These are phyloP conservation scores for Philantomba maxwellii DNA, from an alignment of 2,113 vertebrate genomes.

Conservation along the genomic window DNA sequence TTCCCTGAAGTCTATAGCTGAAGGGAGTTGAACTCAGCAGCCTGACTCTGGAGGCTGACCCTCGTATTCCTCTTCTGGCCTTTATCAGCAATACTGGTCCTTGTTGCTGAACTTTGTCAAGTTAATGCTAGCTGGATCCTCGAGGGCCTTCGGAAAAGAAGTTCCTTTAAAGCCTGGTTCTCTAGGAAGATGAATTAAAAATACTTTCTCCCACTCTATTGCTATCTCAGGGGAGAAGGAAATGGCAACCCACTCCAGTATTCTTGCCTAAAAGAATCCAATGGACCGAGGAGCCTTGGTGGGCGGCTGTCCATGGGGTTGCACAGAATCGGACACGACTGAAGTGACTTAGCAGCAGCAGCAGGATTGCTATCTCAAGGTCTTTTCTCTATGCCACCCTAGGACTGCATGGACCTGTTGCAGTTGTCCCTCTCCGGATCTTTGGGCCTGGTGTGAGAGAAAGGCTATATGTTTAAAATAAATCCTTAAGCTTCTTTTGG, in stretches of 20 bases:
- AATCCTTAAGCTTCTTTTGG: background rate
- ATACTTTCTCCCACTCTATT: background rate
- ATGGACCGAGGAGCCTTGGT: background rate
- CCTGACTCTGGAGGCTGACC: background rate
- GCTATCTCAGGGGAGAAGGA: background rate
- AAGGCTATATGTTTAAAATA: background rate
- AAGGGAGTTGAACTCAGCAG: background rate
- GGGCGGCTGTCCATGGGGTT: background rate
- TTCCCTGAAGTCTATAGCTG: background rate
- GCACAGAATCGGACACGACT: background rate
- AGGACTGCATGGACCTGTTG: background rate
- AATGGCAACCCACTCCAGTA: background rate
- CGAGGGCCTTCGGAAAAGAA: background rate
- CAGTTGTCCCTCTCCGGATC: background rate
- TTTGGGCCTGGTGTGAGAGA: background rate
- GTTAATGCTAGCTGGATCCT: background rate
- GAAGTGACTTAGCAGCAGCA: background rate
- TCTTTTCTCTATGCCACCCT: background rate
- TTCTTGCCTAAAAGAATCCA: background rate
- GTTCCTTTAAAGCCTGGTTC: background rate
- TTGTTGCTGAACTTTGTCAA: background rate
- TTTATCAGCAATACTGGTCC: background rate
- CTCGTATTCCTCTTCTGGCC: background rate
- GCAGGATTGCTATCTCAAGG: background rate
- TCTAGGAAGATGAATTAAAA: background rate